Base-by-base conservation (phyloP, 2,888 invertebrate species). In the Diploptera punctata region DNA sequence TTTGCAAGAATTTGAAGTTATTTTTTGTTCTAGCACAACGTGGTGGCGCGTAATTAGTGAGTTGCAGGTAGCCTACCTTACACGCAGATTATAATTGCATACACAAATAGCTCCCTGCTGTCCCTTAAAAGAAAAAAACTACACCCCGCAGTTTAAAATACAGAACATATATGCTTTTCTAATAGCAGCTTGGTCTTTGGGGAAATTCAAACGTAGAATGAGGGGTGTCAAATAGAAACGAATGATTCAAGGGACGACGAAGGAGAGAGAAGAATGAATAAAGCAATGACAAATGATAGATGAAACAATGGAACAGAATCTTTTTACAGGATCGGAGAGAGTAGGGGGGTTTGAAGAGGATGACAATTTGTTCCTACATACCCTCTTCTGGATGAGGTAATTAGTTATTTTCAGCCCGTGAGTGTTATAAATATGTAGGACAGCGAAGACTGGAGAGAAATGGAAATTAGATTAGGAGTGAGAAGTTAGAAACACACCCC, bases 141-240 rank as follows among this genome's bases (percentile, higher is more conserved):
- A 21, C 21, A 18, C n/a, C 5, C 21, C 26, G 65, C 43, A 44
- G 47, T 65, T 62, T 43, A 62, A 62, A 62, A 62, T 43, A 62
- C 61, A 33, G 18, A 61, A 21, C 33, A 47, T 29, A 24, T 47
- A 65, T 29, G 44, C 65, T 18, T 44, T 65, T 65, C 65, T 65
- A 65, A 65, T 65, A 65, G 65, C 10, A 47, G 29, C 65, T 24
- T 18, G 29, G 65, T 47, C 65, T 47, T 65, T 26, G 44, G 65
- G 65, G 65, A 65, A 65, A 65, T 65, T 47, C 65, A 47, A 16
- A 24, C 16, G 26, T 65, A 65, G 47, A 29, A 57, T 57, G 57
- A 57, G 44, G 65, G 65, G 65, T 65, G 65, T 18, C 65, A 65
- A 65, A 65, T 47, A 47, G 47, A 65, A 65, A 65, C 65, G 65